Evolutionary conservation across 2,797 vertebrate genomes (phyloP).

Genomic region (Glyptemys insculpta): DNA sequence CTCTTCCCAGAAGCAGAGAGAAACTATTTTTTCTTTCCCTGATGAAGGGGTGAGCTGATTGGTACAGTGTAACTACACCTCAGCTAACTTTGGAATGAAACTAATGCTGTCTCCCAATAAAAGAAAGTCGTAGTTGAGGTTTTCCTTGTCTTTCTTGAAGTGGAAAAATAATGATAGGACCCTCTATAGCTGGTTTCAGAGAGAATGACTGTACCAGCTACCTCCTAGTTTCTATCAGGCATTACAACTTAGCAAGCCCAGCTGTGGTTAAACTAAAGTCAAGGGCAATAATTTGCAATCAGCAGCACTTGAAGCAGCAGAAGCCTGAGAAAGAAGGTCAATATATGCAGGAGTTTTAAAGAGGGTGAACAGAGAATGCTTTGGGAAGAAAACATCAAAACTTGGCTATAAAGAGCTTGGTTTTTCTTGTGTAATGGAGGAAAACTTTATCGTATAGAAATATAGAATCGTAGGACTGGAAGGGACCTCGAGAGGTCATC

Average conservation of each 20-base stretch:
- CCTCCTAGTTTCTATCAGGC: background rate
- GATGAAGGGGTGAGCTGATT: background rate
- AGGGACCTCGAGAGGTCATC: background rate
- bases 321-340: background rate
- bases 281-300: background rate
- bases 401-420: background rate
- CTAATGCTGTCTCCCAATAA: background rate
- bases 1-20: background rate
- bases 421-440: background rate
- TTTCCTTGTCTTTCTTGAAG: conserved; percentile 17
- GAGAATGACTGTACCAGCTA: background rate
- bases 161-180: conserved; percentile 1
- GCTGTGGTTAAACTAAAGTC: background rate
- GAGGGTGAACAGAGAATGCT: background rate
- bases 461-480: no score
- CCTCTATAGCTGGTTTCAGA: background rate
- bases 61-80: background rate
- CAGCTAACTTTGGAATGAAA: background rate
- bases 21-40: background rate
- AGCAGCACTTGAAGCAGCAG: background rate
- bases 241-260: background rate
- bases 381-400: conserved; percentile 17
- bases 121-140: background rate
- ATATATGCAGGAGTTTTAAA: background rate
- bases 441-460: background rate